Base-by-base conservation (phyloP, 2,888 invertebrate species). In the Hyalella azteca region DNA sequence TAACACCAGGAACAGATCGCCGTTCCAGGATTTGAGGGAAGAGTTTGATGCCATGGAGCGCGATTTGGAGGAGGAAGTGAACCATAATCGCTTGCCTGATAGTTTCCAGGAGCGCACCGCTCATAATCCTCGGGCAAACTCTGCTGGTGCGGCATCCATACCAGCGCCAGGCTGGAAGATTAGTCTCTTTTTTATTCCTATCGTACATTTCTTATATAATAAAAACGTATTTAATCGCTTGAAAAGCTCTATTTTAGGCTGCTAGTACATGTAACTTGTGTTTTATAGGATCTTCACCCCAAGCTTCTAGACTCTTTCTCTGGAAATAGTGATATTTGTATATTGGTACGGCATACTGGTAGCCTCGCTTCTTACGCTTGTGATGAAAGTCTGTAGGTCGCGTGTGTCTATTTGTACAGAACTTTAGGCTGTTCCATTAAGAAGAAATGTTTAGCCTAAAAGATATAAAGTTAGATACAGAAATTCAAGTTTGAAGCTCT, bases 21-120 rank as follows among this genome's bases (percentile, higher is more conserved):
- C 79, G 9, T 78, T 80, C 29, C 48, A 29, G 13, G 80, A 78
- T 22, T 73, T 82, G n/a, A 49, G 76, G 48, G 73, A 82, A 66
- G 80, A 80, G 73, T 73, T 80, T 36, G 59, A 77, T 36, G 78
- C 80, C 3, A 80, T 82, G 77, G 82, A 82, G 54, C 73, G 54
- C n/a, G 82, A 82, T n/a, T 32, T 82, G 2, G 82, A 79, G 36
- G 48, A 79, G 79, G 82, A 82, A 26, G 54, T 82, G 39, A 78
- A 78, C 45, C 75, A 75, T 29, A 60, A 80, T 11, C 75, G 49
- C 15, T 26, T 41, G 32, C 78, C 50, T 9, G 73, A 78, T 49
- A 54, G 36, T 36, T 80, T 78, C 41, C 80, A 80, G 49, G 82
- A 79, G n/a, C 29, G 80, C n/a, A 81, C 81, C 2, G 78, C 78